Base-by-base conservation (phyloP, 2,797 vertebrate genomes). In the Malurus splendens region DNA sequence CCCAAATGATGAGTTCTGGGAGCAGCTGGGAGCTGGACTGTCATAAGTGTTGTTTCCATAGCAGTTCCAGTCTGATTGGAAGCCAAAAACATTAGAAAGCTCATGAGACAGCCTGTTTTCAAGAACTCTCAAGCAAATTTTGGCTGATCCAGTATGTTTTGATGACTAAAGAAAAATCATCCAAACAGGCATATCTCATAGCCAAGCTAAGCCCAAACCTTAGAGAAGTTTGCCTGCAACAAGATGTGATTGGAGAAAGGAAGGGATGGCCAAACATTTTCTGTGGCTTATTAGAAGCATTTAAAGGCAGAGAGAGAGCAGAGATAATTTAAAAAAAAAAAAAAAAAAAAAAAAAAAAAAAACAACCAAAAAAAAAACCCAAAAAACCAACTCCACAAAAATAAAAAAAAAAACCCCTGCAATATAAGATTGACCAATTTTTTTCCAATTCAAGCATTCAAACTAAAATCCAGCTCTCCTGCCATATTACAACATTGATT, bases 61-160 rank as follows among this genome's bases (percentile, higher is more conserved):
- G 82, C 85, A 87, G 89, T 94, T 86, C 74, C 82, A 95, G 75
- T 44, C 88, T 92, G 82, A 61, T 8, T 84, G 48, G 78, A 86
- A 95, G 94, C 90, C 93, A 95, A 77, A 86, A 92, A 61, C 67
- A 66, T 85, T 89, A 59, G 76, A 84, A 92, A 86, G 87, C 90
- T 92, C 89, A 92, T n/a, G 89, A 92, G 87, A 91, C 92, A 81
- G 61, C 36, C 77, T 91, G 73, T 77, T 93, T 93, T 87, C 82
- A 82, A 64, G 84, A 93, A 70, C 67, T 92, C 82, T 91, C 64
- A 79, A 83, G 92, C 54, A 87, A 87, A 90, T 89, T 86, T 79
- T 94, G 86, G 92, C 92, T 85, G 54, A 70, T 85, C 41, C 24
- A 42, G 66, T 68, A 59, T 90, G 68, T 85, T 93, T 89, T 89